Conservation (phyloP, 2,113 vertebrate genomes). For the Tinamus guttatus region DNA sequence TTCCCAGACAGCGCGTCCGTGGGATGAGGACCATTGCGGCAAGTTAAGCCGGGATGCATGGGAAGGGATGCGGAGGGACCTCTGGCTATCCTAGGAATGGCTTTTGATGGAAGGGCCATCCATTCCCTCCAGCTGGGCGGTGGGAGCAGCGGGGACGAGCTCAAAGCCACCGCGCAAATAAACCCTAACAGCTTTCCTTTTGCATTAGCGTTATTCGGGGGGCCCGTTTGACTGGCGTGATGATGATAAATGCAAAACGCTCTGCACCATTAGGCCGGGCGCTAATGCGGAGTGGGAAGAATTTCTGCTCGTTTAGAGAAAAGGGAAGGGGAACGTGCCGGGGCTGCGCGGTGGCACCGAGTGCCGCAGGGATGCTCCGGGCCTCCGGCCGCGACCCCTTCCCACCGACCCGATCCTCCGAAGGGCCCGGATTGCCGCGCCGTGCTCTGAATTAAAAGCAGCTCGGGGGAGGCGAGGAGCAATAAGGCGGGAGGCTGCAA, state of each 20-base stretch:
- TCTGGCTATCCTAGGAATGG: neutral
- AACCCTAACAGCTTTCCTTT: slow-evolving; percentile 76
- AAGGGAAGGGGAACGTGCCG: neutral
- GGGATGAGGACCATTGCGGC: neutral
- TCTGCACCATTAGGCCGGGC: slow-evolving; percentile 78
- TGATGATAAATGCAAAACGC: slow-evolving; percentile 82
- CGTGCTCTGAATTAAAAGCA: neutral
- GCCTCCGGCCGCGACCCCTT: neutral
- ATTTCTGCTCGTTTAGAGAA: slow-evolving; percentile 58
- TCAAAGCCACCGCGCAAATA: slow-evolving; percentile 72
- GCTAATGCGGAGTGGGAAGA: slow-evolving; percentile 72
- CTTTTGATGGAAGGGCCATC: neutral
- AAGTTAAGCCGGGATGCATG: neutral
- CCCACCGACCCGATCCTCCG: neutral
- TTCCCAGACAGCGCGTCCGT: neutral
- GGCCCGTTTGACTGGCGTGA: slow-evolving; percentile 77
- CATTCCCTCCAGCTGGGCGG: neutral
- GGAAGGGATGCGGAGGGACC: neutral
- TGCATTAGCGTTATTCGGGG: slow-evolving; percentile 75
- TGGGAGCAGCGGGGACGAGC: slow-evolving; percentile 46
- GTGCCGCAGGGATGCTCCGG: no score
- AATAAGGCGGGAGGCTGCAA: neutral
- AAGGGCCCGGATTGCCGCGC: neutral
- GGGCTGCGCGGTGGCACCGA: neutral
- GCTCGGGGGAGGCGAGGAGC: neutral